phyloP scores from a whole-genome alignment of 2,797 vertebrate species.

The Phyllotis vaccarum region DNA sequence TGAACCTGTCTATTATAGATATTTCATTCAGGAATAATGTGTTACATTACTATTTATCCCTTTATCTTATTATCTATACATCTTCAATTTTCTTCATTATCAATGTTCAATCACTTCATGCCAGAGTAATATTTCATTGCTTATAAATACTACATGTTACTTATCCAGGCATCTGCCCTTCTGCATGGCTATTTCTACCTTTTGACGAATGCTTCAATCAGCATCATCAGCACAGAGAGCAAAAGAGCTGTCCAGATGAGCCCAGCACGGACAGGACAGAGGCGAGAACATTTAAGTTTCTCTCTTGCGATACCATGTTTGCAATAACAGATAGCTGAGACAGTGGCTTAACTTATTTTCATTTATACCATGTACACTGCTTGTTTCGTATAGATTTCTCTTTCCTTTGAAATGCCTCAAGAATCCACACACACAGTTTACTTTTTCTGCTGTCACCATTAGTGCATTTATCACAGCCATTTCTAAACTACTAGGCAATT shows the following conservation, averaged over 20 bases:
- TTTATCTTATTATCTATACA: background rate
- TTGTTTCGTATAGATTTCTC: background rate
- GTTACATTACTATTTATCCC: background rate
- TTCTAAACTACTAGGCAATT: slow-evolving; percentile 18
- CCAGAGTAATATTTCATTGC: background rate
- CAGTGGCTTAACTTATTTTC: background rate
- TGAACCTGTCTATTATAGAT: background rate
- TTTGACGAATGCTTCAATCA: background rate
- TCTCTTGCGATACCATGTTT: background rate
- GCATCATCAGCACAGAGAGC: background rate
- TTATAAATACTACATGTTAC: background rate
- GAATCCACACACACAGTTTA: background rate
- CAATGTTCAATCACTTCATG: background rate
- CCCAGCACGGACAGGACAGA: background rate
- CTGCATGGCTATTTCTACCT: background rate
- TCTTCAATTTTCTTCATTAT: background rate
- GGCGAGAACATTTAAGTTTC: background rate
- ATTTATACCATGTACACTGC: background rate
- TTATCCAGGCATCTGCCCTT: background rate
- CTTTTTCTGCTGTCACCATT: background rate
- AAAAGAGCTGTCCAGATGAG: background rate
- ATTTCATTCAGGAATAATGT: background rate
- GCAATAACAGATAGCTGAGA: background rate
- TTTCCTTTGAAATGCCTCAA: background rate
- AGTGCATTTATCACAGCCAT: background rate